Percentiles rank a stretch among this genome's conserved stretches.
phyloP scores from a whole-genome alignment of 2,113 vertebrate genomes.

The Clarias gariepinus region DNA sequence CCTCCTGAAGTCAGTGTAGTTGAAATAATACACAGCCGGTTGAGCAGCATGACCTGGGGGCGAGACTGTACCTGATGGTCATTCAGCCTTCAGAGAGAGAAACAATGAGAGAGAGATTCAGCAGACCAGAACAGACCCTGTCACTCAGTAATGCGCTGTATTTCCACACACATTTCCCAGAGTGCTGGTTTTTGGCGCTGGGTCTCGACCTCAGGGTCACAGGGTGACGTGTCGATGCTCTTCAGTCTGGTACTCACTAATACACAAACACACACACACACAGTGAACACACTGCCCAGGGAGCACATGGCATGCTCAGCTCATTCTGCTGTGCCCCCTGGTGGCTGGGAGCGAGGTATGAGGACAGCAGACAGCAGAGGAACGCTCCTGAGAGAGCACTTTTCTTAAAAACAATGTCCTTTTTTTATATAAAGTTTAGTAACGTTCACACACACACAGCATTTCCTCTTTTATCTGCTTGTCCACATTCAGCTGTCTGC shows the following conservation, averaged over 20 bases:
- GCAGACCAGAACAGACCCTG: background rate
- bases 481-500: background rate
- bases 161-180: background rate
- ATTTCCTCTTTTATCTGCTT: background rate
- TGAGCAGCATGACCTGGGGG: slow-evolving; percentile 19
- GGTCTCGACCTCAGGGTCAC: background rate
- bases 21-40: slow-evolving; percentile 17
- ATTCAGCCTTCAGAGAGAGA: background rate
- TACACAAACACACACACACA: background rate
- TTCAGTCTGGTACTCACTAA: background rate
- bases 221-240: background rate
- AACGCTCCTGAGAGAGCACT: background rate
- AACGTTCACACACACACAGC: background rate
- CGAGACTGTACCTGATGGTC: background rate
- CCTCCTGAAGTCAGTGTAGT: slow-evolving; percentile 8
- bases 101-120: background rate
- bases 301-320: background rate
- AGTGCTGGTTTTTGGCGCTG: background rate
- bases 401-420: background rate
- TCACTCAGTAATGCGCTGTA: slow-evolving; percentile 3
- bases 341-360: background rate
- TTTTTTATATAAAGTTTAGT: background rate
- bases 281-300: background rate
- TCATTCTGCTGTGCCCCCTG: background rate
- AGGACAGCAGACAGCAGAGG: background rate